A percentile compares a stretch with the other conserved stretches of the same genome.
Conservation (phyloP, 2,797 vertebrate species). For the Bradypodion pumilum region DNA sequence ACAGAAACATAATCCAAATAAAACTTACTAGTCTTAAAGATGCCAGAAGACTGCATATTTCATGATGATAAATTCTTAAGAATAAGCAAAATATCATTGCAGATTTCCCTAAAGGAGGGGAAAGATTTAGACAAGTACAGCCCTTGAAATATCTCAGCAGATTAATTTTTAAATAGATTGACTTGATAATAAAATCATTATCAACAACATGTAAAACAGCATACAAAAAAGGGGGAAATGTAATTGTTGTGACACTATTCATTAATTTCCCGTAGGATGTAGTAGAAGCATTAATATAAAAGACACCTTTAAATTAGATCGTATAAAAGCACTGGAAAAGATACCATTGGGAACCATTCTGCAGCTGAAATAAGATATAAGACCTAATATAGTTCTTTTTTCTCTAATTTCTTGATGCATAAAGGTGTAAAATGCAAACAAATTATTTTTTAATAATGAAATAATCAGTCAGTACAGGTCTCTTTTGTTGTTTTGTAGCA, state of each 20-base stretch:
- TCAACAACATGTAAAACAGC: constrained; percentile 23
- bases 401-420: constrained; percentile 26
- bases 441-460: constrained; percentile 7
- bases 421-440: neutral
- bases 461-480: constrained; percentile 15
- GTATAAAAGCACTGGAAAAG: constrained; percentile 27
- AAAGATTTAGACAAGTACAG: neutral
- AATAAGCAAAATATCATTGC: constrained; percentile 10
- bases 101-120: constrained; percentile 31
- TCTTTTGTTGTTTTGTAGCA: too few relatives aligned
- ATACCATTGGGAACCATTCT: constrained; percentile 31
- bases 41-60: too few relatives aligned
- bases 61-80: neutral
- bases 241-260: constrained; percentile 20
- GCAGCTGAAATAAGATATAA: neutral
- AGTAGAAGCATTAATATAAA: constrained; percentile 41
- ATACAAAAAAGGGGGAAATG: constrained; percentile 22
- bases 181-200: neutral
- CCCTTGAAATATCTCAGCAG: neutral
- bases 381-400: neutral
- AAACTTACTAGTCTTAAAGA: too few relatives aligned
- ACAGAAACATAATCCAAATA: too few relatives aligned
- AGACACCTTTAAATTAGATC: constrained; percentile 47
- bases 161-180: neutral
- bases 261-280: constrained; percentile 32